Conservation (phyloP, 2,113 vertebrate species). For the Malurus cyaneus region DNA sequence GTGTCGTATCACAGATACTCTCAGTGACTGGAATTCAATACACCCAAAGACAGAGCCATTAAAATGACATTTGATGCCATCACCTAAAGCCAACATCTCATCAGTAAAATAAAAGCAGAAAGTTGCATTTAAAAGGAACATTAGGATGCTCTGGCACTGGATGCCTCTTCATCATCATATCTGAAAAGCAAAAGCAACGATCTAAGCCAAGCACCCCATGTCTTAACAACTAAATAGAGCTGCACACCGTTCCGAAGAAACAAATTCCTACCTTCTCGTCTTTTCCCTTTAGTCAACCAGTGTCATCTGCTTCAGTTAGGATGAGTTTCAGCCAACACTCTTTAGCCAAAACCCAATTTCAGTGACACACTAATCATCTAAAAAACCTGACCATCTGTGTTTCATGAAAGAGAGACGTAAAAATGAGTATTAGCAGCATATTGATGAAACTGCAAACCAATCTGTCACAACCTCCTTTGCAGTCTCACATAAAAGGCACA, state of each 20-base stretch:
- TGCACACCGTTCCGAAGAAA: background rate
- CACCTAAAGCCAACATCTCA: background rate
- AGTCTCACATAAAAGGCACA: constrained; percentile 39
- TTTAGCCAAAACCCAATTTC: constrained; percentile 42
- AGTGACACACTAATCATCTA: constrained; percentile 40
- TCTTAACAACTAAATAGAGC: background rate
- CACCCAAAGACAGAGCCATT: background rate
- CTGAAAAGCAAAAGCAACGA: background rate
- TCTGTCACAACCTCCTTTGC: constrained; percentile 59
- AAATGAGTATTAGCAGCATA: constrained; percentile 65
- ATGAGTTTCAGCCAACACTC: constrained; percentile 24
- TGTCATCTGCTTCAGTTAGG: background rate
- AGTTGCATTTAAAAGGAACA: background rate
- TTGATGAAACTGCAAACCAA: constrained; percentile 52
- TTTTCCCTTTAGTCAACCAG: background rate
- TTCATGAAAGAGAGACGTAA: constrained; percentile 45
- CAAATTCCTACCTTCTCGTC: background rate
- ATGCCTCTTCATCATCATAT: background rate
- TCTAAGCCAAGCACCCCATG: background rate
- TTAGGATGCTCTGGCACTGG: background rate
- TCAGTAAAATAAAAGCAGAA: background rate
- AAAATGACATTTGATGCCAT: background rate
- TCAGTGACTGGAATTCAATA: background rate
- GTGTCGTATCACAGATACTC: background rate
- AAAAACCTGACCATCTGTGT: constrained; percentile 64